A percentile compares a stretch with the other conserved stretches of the same genome.
Conservation (phyloP, 2,888 invertebrate species). For the Melanotus villosus region DNA sequence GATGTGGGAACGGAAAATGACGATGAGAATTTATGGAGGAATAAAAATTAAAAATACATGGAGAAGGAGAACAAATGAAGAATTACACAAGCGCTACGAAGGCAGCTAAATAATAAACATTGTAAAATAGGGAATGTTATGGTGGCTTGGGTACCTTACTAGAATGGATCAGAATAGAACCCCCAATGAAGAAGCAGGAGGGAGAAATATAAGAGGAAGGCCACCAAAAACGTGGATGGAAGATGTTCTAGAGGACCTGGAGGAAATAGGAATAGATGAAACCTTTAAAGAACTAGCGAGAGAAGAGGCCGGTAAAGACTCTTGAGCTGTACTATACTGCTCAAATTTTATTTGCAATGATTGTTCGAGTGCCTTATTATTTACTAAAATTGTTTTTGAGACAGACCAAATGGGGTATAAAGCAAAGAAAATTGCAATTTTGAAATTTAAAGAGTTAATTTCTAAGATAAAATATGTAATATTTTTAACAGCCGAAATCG, state of each 20-base stretch:
- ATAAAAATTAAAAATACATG: conserved; percentile 3
- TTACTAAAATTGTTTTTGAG: too few relatives aligned
- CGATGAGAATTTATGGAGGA: neutral
- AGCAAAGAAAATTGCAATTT: too few relatives aligned
- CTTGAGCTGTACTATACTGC: too few relatives aligned
- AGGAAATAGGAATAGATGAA: neutral
- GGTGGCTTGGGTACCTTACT: neutral
- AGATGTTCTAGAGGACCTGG: neutral
- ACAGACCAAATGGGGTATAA: too few relatives aligned
- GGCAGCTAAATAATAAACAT: neutral
- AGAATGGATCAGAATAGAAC: neutral
- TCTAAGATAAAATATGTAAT: too few relatives aligned
- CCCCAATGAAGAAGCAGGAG: conserved; percentile 4
- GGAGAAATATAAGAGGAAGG: neutral
- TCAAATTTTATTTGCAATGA: too few relatives aligned
- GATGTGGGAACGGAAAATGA: neutral
- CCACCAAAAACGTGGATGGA: neutral
- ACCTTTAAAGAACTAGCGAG: neutral
- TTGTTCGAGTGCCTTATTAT: too few relatives aligned
- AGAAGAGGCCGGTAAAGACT: too few relatives aligned
- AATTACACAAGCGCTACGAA: neutral
- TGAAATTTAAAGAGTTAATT: too few relatives aligned
- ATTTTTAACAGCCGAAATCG: too few relatives aligned
- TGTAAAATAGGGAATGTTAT: neutral
- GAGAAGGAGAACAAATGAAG: conserved; percentile 3